These are phyloP conservation scores for Folsomia candida DNA, from an alignment of 2,888 invertebrate genomes.

Conservation along the genomic window DNA sequence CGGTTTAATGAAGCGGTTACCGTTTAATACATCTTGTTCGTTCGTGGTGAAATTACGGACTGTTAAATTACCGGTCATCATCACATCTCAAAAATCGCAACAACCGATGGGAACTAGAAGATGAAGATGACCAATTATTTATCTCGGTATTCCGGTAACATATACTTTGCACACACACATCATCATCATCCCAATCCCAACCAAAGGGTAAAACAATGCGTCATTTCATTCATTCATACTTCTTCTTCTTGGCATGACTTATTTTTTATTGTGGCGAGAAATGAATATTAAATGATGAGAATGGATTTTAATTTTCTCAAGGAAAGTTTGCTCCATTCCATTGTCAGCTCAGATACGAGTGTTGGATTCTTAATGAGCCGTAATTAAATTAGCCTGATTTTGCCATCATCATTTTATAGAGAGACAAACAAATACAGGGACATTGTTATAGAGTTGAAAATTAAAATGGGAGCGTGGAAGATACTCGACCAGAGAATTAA, in stretches of 20 bases:
- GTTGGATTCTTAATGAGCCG: not conserved
- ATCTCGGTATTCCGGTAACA: not conserved
- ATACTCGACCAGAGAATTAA: not conserved
- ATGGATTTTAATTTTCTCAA: too few relatives aligned
- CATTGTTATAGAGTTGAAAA: not conserved
- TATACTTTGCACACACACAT: not conserved
- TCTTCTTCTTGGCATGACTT: too few relatives aligned
- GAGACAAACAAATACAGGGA: not conserved
- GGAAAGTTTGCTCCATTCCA: not conserved
- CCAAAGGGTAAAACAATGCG: not conserved
- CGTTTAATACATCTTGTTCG: too few relatives aligned
- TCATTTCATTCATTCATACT: not conserved
- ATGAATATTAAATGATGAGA: not conserved
- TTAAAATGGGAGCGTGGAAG: conserved; percentile 1
- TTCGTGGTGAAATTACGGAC: too few relatives aligned
- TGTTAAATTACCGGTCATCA: too few relatives aligned
- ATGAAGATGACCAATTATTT: not conserved
- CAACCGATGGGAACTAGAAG: too few relatives aligned
- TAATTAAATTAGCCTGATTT: conserved; percentile 3
- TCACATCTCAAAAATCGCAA: too few relatives aligned
- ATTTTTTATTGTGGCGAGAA: not conserved
- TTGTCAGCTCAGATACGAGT: not conserved
- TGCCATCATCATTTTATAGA: not conserved
- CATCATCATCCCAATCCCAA: too few relatives aligned
- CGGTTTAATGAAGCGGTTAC: too few relatives aligned